Evolutionary conservation across 2,888 invertebrate species (phyloP).

Genomic region (Germaria angustata): DNA sequence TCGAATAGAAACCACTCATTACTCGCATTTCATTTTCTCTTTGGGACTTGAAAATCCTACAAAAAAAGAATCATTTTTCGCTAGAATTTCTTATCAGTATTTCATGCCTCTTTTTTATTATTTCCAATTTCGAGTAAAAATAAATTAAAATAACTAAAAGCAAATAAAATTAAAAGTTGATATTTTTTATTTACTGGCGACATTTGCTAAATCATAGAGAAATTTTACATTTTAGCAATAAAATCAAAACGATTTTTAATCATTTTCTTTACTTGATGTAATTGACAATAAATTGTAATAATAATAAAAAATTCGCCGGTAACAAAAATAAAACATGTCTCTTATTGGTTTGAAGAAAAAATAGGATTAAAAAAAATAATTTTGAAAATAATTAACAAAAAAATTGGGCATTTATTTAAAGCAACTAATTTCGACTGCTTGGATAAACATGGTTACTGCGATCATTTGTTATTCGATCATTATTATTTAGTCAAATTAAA

Average conservation of each 20-base stretch:
- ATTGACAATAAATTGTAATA: background rate
- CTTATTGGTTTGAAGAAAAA: background rate
- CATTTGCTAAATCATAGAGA: slow-evolving; percentile 14
- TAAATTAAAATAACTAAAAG: background rate
- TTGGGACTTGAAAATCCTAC: background rate
- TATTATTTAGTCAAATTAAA: no score
- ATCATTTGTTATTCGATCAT: no score
- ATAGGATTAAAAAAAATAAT: no score
- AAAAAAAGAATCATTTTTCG: slow-evolving; percentile 19
- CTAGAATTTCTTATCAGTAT: slow-evolving; percentile 57
- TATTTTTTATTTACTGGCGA: slow-evolving; percentile 44
- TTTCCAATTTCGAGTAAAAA: slow-evolving; percentile 29
- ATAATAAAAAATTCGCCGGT: no score
- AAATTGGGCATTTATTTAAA: no score
- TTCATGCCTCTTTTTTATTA: background rate
- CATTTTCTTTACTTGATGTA: background rate
- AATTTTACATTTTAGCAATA: slow-evolving; percentile 8
- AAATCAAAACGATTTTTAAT: background rate
- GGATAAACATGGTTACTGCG: no score
- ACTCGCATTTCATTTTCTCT: slow-evolving; percentile 11
- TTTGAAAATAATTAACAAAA: no score
- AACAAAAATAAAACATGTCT: background rate
- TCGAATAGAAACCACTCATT: slow-evolving; percentile 20
- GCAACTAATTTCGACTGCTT: no score
- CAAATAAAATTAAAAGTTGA: slow-evolving; percentile 17